These are phyloP conservation scores for Monopis laevigella DNA, from an alignment of 2,888 invertebrate species.

Conservation along the genomic window DNA sequence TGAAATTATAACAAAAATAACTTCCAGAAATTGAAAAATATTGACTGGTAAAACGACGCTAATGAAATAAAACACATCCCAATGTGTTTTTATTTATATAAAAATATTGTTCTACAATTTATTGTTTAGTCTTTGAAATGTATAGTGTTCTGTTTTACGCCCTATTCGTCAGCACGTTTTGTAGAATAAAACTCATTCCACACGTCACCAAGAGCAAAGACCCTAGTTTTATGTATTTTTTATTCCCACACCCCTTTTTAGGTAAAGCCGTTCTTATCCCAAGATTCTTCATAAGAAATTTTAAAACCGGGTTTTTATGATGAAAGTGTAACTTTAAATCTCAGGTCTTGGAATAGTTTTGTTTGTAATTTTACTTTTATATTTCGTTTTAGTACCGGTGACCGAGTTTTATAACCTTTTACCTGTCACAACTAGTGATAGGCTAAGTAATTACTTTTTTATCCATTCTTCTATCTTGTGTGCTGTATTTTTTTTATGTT, in stretches of 20 bases:
- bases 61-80: too few species aligned
- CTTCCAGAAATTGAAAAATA: too few species aligned
- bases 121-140: conserved; percentile 31
- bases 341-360: too few species aligned
- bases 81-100: too few species aligned
- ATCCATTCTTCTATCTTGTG: too few species aligned
- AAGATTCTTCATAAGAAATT: conserved; percentile 18
- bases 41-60: too few species aligned
- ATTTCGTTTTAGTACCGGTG: conserved; percentile 14
- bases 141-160: conserved; percentile 31
- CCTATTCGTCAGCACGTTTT: conserved; percentile 51
- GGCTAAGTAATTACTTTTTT: too few species aligned
- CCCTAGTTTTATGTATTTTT: conserved; percentile 37
- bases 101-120: too few species aligned
- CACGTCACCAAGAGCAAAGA: conserved; percentile 46
- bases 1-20: too few species aligned
- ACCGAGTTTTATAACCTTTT: too few species aligned
- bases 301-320: conserved; percentile 23
- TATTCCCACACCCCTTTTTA: conserved; percentile 41
- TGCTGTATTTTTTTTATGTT: too few species aligned
- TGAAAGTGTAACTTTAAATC: not conserved
- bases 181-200: conserved; percentile 49
- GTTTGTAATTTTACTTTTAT: conserved; percentile 17
- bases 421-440: too few species aligned
- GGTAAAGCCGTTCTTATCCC: conserved; percentile 29